A percentile compares a stretch with the other conserved stretches of the same genome.
Evolutionary conservation across 37 sponge, comb jelly and placozoan species (phyloP).

Genomic region (Haliclona indistincta): DNA sequence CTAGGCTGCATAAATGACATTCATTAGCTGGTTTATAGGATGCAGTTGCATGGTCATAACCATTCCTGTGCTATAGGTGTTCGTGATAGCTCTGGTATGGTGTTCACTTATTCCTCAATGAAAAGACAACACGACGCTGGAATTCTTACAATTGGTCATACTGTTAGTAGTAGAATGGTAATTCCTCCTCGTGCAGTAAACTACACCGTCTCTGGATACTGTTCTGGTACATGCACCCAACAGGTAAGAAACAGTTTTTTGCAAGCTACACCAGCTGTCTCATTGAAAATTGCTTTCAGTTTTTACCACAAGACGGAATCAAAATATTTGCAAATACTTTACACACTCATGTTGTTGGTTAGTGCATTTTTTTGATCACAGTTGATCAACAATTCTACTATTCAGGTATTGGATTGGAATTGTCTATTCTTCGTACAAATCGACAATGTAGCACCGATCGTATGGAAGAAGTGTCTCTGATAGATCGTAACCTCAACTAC

Average conservation of each 20-base stretch:
- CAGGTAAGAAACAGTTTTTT: slow-evolving; percentile 13
- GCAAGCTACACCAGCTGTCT: too few species aligned
- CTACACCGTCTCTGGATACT: slow-evolving; percentile 15
- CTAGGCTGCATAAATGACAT: too few species aligned
- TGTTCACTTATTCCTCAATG: slow-evolving; percentile 18
- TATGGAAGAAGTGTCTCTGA: background rate
- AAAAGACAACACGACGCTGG: slow-evolving; percentile 22
- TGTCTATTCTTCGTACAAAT: background rate
- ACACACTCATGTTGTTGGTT: slow-evolving; percentile 45
- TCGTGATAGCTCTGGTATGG: slow-evolving; percentile 47
- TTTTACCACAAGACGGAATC: slow-evolving; percentile 30
- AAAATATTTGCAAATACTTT: slow-evolving; percentile 38
- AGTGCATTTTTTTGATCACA: background rate
- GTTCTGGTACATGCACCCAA: slow-evolving; percentile 23
- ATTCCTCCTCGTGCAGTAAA: slow-evolving; percentile 37
- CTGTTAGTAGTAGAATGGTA: slow-evolving; percentile 3
- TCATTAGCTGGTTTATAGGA: too few species aligned
- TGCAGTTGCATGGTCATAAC: background rate
- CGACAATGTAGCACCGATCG: background rate
- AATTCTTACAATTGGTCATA: slow-evolving; percentile 19
- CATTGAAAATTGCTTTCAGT: background rate
- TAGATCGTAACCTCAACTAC: slow-evolving; percentile 42
- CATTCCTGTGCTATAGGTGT: slow-evolving; percentile 14
- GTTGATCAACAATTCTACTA: background rate
- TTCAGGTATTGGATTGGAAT: slow-evolving; percentile 15